Evolutionary conservation across 2,113 vertebrate genomes (phyloP).

Genomic region (Colossoma macropomum): DNA sequence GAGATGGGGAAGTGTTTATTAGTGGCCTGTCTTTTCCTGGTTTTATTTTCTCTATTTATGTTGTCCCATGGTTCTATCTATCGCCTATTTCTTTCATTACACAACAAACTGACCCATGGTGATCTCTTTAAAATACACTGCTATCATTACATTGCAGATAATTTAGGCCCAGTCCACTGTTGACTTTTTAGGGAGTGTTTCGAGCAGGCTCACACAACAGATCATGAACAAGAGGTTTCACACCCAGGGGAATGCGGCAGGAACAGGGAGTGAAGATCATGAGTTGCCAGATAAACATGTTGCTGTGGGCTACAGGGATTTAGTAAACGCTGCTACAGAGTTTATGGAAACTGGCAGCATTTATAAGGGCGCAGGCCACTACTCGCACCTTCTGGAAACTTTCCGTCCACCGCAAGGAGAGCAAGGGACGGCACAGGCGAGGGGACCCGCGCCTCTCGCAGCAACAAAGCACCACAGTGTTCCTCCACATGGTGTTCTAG

Average conservation of each 20-base stretch:
- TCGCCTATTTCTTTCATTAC: background rate
- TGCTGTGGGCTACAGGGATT: slow-evolving; percentile 32
- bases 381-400: slow-evolving; percentile 19
- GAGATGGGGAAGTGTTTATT: too few species aligned
- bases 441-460: background rate
- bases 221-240: slow-evolving; percentile 15
- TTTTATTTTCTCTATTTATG: background rate
- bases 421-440: slow-evolving; percentile 29
- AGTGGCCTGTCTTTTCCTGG: background rate
- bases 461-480: slow-evolving; percentile 25
- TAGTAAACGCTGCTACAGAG: background rate
- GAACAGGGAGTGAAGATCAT: background rate
- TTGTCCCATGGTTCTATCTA: background rate
- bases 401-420: slow-evolving; percentile 20
- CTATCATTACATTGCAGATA: too few species aligned
- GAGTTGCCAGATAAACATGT: slow-evolving; percentile 33
- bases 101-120: background rate
- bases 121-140: too few species aligned
- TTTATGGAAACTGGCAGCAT: slow-evolving; percentile 6
- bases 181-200: background rate
- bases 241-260: slow-evolving; percentile 9
- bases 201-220: background rate
- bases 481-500: slow-evolving; percentile 24
- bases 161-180: background rate
- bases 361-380: slow-evolving; percentile 23